Percentiles rank a stretch among this genome's conserved stretches.
These are phyloP conservation scores for Sylvia borin DNA, from an alignment of 2,797 vertebrate species.

Conservation along the genomic window DNA sequence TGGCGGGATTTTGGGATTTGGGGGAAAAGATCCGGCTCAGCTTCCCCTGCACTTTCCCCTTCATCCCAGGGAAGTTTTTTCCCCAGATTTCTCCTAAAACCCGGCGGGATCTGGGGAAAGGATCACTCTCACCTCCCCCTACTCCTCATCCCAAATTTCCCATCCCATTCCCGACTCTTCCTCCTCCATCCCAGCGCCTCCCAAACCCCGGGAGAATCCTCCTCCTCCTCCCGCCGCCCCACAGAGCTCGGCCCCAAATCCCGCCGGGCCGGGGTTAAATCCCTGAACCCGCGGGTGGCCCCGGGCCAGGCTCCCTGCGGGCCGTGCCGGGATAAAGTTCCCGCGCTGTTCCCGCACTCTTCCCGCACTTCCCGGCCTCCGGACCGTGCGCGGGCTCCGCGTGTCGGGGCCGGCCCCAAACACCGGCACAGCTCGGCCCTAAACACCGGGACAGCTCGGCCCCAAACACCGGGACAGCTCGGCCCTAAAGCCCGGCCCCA, in stretches of 20 bases:
- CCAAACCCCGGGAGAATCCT: background rate
- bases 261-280: background rate
- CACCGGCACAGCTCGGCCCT: too few relatives aligned
- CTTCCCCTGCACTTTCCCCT: background rate
- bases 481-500: background rate
- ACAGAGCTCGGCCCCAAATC: background rate
- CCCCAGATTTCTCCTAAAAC: background rate
- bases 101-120: background rate
- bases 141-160: background rate
- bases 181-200: background rate
- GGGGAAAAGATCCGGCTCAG: accelerated
- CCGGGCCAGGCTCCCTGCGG: background rate
- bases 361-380: background rate
- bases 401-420: background rate
- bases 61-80: background rate
- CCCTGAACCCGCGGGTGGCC: background rate
- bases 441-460: too few relatives aligned
- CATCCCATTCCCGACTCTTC: background rate
- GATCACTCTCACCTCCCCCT: background rate
- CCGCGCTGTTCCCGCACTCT: background rate
- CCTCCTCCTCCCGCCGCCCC: background rate
- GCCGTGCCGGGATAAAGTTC: background rate
- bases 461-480: too few relatives aligned
- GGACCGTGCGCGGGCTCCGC: background rate
- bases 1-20: background rate